Percentiles rank a stretch among this genome's conserved stretches.
phyloP scores from a whole-genome alignment of 92 coral and sea anemone genomes.

The Bergia sp. region DNA sequence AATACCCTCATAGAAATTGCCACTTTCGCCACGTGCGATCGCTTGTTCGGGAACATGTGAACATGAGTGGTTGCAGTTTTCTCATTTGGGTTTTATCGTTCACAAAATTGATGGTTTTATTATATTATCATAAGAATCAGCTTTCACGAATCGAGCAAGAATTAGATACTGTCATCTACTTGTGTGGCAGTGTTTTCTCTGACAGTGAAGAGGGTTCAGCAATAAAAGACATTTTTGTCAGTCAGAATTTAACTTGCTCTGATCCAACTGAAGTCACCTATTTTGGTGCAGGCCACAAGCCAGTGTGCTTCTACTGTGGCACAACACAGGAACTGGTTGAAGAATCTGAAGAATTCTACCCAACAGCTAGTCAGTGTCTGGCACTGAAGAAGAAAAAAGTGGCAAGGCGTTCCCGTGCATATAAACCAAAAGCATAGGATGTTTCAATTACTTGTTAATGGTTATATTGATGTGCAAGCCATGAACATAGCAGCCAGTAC shows the following conservation, averaged over 20 bases:
- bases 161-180: conserved; percentile 31
- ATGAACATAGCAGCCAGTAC: no score
- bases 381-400: conserved; percentile 28
- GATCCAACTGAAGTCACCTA: conserved; percentile 32
- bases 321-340: conserved; percentile 3
- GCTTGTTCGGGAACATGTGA: no score
- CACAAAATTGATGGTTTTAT: no score
- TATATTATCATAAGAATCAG: conserved; percentile 4
- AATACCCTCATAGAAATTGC: no score
- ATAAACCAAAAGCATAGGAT: not conserved
- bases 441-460: no score
- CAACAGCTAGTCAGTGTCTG: conserved; percentile 12
- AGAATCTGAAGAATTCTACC: conserved; percentile 8
- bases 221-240: conserved; percentile 16
- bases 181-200: conserved; percentile 33
- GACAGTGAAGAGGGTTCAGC: not conserved
- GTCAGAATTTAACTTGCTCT: conserved; percentile 18
- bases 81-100: no score
- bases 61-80: no score
- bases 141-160: conserved; percentile 11
- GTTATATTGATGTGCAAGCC: no score
- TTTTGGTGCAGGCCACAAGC: conserved; percentile 36
- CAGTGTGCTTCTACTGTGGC: conserved; percentile 37
- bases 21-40: no score
- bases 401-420: conserved; percentile 1